Percentiles rank a stretch among this genome's conserved stretches.
phyloP scores from a whole-genome alignment of 2,888 invertebrate species.

The Aromia moschata region DNA sequence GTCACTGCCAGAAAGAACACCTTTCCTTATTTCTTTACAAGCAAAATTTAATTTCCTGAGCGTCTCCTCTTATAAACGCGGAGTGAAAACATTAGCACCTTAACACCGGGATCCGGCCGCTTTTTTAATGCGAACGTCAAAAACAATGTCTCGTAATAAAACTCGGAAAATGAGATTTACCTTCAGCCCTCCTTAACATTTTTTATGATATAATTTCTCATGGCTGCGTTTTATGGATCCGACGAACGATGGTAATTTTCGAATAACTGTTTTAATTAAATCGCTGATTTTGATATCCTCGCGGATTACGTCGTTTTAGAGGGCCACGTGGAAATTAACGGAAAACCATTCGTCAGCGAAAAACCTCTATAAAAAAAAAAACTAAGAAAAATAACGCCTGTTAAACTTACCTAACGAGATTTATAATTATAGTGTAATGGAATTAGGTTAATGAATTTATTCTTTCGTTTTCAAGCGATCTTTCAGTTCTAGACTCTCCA shows the following conservation, averaged over 20 bases:
- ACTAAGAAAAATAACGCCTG: too few relatives aligned
- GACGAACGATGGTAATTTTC: slow-evolving; percentile 26
- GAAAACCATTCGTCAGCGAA: not conserved
- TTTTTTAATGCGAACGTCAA: slow-evolving; percentile 59
- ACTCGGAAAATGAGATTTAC: slow-evolving; percentile 51
- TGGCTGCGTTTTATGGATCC: slow-evolving; percentile 33
- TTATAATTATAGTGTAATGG: too few relatives aligned
- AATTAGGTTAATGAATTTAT: too few relatives aligned
- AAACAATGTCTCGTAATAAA: slow-evolving; percentile 58
- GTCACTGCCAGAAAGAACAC: slow-evolving; percentile 61
- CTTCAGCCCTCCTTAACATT: slow-evolving; percentile 42
- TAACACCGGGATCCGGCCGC: slow-evolving; percentile 52
- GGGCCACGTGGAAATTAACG: not conserved
- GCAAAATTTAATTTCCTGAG: slow-evolving; percentile 65
- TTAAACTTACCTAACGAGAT: too few relatives aligned
- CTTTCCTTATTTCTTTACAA: slow-evolving; percentile 63
- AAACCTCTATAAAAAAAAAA: too few relatives aligned
- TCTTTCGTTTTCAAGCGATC: too few relatives aligned
- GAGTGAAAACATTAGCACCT: slow-evolving; percentile 64
- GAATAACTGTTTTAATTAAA: slow-evolving; percentile 23
- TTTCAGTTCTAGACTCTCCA: too few relatives aligned
- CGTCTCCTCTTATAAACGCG: slow-evolving; percentile 57
- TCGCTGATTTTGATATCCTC: slow-evolving; percentile 18
- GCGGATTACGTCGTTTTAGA: slow-evolving; percentile 10
- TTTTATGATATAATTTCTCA: slow-evolving; percentile 39